Percentiles rank a stretch among this genome's conserved stretches.
phyloP scores from a whole-genome alignment of 92 coral and sea anemone species.

The Plumapathes pennacea region DNA sequence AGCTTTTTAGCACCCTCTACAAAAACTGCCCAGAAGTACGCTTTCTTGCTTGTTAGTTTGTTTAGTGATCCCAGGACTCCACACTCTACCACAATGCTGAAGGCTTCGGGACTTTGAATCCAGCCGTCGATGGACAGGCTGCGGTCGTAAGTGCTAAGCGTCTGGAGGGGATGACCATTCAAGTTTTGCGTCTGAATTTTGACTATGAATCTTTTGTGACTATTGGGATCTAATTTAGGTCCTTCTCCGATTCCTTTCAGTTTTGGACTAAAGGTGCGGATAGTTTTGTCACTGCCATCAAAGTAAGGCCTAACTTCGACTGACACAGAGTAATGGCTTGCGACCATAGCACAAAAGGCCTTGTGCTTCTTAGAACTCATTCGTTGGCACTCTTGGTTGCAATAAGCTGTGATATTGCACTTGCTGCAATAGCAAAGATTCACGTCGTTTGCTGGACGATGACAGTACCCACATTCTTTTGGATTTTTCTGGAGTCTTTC shows the following conservation, averaged over 20 bases:
- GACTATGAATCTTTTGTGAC: slow-evolving; percentile 49
- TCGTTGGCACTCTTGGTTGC: slow-evolving; percentile 46
- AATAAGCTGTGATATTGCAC: slow-evolving; percentile 62
- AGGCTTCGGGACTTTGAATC: slow-evolving; percentile 63
- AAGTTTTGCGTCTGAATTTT: slow-evolving; percentile 47
- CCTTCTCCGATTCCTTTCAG: slow-evolving; percentile 58
- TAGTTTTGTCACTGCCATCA: background rate
- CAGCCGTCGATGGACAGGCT: slow-evolving; percentile 28
- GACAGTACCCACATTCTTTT: slow-evolving; percentile 60
- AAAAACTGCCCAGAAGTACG: slow-evolving; percentile 56
- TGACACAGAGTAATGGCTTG: slow-evolving; percentile 37
- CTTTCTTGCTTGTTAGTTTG: slow-evolving; percentile 65
- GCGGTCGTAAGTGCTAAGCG: slow-evolving; percentile 33
- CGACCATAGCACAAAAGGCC: slow-evolving; percentile 33
- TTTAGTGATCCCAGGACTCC: slow-evolving; percentile 56
- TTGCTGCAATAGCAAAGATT: slow-evolving; percentile 21
- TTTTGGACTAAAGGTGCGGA: slow-evolving; percentile 40
- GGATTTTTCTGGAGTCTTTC: slow-evolving; percentile 2
- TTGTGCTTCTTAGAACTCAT: slow-evolving; percentile 55
- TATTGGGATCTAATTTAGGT: slow-evolving; percentile 43
- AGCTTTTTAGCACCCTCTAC: slow-evolving; percentile 34
- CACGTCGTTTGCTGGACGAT: slow-evolving; percentile 3
- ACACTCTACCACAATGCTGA: slow-evolving; percentile 66
- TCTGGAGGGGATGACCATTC: slow-evolving; percentile 60
- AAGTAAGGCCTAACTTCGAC: slow-evolving; percentile 3